Base-by-base conservation (phyloP, 2,113 vertebrate species). In the Montifringilla adamsi region DNA sequence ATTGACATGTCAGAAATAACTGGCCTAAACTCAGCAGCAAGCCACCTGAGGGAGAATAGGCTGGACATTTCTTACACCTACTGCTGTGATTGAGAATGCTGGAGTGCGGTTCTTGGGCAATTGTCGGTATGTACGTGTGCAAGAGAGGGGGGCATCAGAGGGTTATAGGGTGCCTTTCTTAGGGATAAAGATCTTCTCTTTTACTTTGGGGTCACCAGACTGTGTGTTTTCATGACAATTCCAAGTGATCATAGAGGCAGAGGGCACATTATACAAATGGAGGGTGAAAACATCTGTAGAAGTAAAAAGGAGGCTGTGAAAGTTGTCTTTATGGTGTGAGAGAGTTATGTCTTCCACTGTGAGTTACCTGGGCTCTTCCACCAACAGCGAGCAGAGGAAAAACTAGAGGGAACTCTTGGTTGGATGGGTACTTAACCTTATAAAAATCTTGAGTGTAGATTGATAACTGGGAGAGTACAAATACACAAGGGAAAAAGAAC, bases 101-200 rank as follows among this genome's bases (percentile, higher is more conserved):
- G 12, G 27, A 20, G 17, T 6, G 9, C 0, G 0, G 14, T 6
- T 1, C 33, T 30, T 0, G 0, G 23, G 19, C 3, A 5, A n/a
- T 9, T 35, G 18, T 39, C 18, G 1, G 0, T 13, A 4, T 15
- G 5, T 13, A 6, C 27, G 39, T 11, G 30, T 58, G 60, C 28
- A 58, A 73, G 59, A 63, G 22, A 23, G 3, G 2, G 2, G 8
- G 2, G 1, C 19, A 9, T 39, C 1, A 1, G 30, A 72, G 19
- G 9, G 15, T 47, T 62, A n/a, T 20, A n/a, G 24, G 7, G 16
- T 70, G 37, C 11, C 23, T 59, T 86, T 80, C 50, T 39, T 39
- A 26, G 33, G 13, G 12, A 37, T n/a, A 84, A 86, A 84, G 31
- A 22, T 5, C 12, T 81, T 58, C 12, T 70, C 20, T 58, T 33